phyloP scores from a whole-genome alignment of 2,888 invertebrate species.

The Blomia tropicalis region DNA sequence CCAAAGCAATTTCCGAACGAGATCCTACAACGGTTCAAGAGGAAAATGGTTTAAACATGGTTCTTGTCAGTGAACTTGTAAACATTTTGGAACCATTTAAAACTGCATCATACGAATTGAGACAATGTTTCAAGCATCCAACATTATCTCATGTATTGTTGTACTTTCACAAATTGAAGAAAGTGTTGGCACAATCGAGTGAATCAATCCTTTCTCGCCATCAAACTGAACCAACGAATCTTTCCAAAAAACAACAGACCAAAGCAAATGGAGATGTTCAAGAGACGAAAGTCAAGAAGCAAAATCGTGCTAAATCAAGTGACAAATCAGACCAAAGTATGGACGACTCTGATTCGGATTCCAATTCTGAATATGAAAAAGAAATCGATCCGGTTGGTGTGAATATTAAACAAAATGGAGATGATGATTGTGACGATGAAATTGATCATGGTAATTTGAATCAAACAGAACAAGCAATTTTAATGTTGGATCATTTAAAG shows the following conservation, averaged over 20 bases:
- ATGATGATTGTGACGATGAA: conserved; percentile 6
- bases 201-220: background rate
- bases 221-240: background rate
- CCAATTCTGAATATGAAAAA: background rate
- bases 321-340: background rate
- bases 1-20: conserved; percentile 10
- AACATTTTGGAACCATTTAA: conserved; percentile 23
- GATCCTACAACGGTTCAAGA: conserved; percentile 7
- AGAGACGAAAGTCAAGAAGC: background rate
- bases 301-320: background rate
- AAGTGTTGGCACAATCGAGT: conserved; percentile 10
- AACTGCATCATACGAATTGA: conserved; percentile 22
- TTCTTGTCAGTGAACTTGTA: conserved; percentile 17
- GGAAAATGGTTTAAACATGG: conserved; percentile 16
- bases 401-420: background rate
- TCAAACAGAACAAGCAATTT: background rate
- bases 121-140: conserved; percentile 23
- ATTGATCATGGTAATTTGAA: background rate
- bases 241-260: background rate
- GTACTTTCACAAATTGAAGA: conserved; percentile 25
- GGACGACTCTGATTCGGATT: background rate
- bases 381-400: background rate
- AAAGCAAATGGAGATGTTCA: background rate
- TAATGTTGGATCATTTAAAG: background rate
- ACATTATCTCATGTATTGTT: conserved; percentile 25